Evolutionary conservation across 35 echinoderm and acorn worm species (phyloP).

Genomic region (Patiria miniata): DNA sequence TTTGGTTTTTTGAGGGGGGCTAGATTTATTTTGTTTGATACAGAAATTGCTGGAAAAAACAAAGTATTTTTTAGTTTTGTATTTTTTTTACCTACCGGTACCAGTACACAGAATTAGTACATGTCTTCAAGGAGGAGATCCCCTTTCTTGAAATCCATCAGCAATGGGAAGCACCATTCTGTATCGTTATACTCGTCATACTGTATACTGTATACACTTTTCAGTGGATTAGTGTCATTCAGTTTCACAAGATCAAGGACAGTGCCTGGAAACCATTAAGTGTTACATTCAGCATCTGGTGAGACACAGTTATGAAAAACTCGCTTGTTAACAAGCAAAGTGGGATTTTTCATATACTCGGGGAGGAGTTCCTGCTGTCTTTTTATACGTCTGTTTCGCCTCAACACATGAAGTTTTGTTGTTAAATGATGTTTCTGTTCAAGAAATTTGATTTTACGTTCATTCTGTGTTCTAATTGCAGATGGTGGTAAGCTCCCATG

Average conservation of each 20-base stretch:
- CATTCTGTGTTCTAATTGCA: background rate
- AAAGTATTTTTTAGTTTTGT: too few relatives aligned
- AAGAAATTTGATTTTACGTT: background rate
- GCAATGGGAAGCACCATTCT: background rate
- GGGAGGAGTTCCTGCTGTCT: background rate
- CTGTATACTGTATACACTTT: too few relatives aligned
- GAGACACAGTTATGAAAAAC: too few relatives aligned
- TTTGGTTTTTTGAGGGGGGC: background rate
- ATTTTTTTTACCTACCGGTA: too few relatives aligned
- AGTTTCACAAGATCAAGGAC: too few relatives aligned
- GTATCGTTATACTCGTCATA: background rate
- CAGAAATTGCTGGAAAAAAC: too few relatives aligned
- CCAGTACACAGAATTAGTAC: background rate
- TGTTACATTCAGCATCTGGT: too few relatives aligned
- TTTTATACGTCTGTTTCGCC: constrained; percentile 1
- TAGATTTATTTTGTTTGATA: too few relatives aligned
- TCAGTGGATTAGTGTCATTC: too few relatives aligned
- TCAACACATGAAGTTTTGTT: background rate
- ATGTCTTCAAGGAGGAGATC: constrained; percentile 4
- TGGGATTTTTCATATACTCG: background rate
- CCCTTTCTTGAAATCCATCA: constrained; percentile 1
- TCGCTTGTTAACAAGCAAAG: background rate
- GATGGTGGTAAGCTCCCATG: background rate
- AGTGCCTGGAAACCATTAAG: too few relatives aligned
- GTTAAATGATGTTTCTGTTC: background rate